Base-by-base conservation (phyloP, 1,140 invertebrate genomes). In the Dermatophagoides farinae region DNA sequence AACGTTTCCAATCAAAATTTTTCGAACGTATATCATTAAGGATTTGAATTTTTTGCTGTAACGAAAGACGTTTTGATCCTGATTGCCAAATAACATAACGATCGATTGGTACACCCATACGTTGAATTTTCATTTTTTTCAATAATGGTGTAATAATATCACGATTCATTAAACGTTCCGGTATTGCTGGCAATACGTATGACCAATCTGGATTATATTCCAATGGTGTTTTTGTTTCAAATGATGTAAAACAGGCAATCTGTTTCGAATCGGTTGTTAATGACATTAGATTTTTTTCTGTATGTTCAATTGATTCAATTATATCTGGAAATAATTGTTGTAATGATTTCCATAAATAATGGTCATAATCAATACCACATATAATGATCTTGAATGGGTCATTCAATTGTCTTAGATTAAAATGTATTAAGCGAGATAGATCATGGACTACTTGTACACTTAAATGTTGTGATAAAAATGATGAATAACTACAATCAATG, bases 321-420 rank as follows among this genome's bases (percentile, higher is more conserved):
- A 23, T 55, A 40, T 25, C 25, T n/a, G 16, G 25, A 55, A 39
- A 55, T 14, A 6, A 14, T 55, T 55, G 14, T 16, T 14, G 25
- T 44, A 55, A 44, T n/a, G 23, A 12, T 44, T 55, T 55, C 53
- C 53, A 55, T 55, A 55, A 55, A 12, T 18, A 25, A 23, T 55
- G 53, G 11, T 55, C 31, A 40, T 55, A 55, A 25, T 55, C 53
- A 16, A 55, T 44, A 25, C 53, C 53, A 40, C 53, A 55, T 2
- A 55, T 6, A 41, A 23, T 41, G 5, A 55, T 55, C 39, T 55
- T 55, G 23, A 38, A 55, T n/a, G 53, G 53, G 6, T 55, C 38
- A 20, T 55, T 39, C 31, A 38, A 2, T 12, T 44, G 14, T n/a
- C 6, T n/a, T 2, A 14, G 23, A 44, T 55, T 55, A 55, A 38